Base-by-base conservation (phyloP, 2,888 invertebrate species). In the Thysanoteuthis rhombus region DNA sequence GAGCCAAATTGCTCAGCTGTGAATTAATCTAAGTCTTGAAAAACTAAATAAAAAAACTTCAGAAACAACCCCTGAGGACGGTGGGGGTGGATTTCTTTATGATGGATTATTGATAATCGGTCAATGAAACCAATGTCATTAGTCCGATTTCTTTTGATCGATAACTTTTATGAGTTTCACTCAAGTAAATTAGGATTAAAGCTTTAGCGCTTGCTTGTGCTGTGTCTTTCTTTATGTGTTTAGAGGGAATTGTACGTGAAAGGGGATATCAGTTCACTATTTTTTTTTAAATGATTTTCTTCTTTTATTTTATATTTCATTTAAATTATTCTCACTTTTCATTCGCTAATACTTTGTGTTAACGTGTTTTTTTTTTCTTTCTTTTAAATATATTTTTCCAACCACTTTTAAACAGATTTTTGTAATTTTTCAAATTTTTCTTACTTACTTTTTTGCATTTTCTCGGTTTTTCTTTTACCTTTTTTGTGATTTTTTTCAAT, bases 81-180 rank as follows among this genome's bases (percentile, higher is more conserved):
- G 75, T 12, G 75, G 16, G 8, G 12, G 5, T n/a, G n/a, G 12
- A 25, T n/a, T 75, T n/a, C 10, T n/a, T 75, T 16, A 36, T 36
- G 75, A 36, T n/a, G 75, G 75, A 75, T 75, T 75, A 75, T 75
- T 75, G 75, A 75, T 75, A 75, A 75, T 75, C 75, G 75, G n/a
- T 75, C 75, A 75, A 75, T 75, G 75, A 75, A 75, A 75, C 75
- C 75, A 75, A 75, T n/a, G 75, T 75, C 75, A 75, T 75, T 75
- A 75, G 75, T 75, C n/a, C 75, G 75, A 75, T 75, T 36, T 75
- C 75, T 75, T 75, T 75, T 75, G 75, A 75, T 75, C n/a, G 75
- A 75, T 75, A 75, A 75, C n/a, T 75, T 75, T 75, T 75, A 75
- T 75, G 75, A 75, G 75, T 75, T 75, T 75, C 75, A n/a, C 75